These are phyloP conservation scores for Andrena haemorrhoa DNA, from an alignment of 2,888 invertebrate species.

Conservation along the genomic window DNA sequence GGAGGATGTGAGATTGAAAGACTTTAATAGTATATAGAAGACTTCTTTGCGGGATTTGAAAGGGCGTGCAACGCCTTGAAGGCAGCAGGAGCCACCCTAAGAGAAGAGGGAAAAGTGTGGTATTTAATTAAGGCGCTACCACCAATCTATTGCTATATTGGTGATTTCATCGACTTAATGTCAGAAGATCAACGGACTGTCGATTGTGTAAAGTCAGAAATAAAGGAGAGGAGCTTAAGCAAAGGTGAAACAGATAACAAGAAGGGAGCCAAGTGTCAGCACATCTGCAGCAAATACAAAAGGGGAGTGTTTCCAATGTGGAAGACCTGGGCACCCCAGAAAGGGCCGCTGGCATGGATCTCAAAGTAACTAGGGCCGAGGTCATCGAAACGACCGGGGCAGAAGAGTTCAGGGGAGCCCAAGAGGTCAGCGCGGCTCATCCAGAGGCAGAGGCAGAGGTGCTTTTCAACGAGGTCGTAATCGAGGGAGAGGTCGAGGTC, in stretches of 20 bases:
- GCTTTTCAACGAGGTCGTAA: not conserved
- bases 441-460: not conserved
- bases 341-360: too few relatives aligned
- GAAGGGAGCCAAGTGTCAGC: not conserved
- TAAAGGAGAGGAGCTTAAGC: constrained; percentile 45
- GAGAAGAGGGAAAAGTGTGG: too few relatives aligned
- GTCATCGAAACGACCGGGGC: not conserved
- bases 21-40: too few relatives aligned
- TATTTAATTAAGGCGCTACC: too few relatives aligned
- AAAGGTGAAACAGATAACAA: constrained; percentile 3
- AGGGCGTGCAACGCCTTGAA: too few relatives aligned
- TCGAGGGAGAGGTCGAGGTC: not conserved
- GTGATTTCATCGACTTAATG: too few relatives aligned
- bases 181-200: constrained; percentile 66
- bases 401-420: too few relatives aligned
- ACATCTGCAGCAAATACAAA: not conserved
- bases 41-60: too few relatives aligned
- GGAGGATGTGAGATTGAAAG: too few relatives aligned
- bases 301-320: not conserved
- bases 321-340: not conserved
- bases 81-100: too few relatives aligned
- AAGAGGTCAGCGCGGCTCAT: not conserved
- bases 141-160: too few relatives aligned
- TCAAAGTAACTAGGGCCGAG: not conserved
- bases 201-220: constrained; percentile 70